These are phyloP conservation scores for Sterna hirundo DNA, from an alignment of 2,113 vertebrate genomes.

Conservation along the genomic window DNA sequence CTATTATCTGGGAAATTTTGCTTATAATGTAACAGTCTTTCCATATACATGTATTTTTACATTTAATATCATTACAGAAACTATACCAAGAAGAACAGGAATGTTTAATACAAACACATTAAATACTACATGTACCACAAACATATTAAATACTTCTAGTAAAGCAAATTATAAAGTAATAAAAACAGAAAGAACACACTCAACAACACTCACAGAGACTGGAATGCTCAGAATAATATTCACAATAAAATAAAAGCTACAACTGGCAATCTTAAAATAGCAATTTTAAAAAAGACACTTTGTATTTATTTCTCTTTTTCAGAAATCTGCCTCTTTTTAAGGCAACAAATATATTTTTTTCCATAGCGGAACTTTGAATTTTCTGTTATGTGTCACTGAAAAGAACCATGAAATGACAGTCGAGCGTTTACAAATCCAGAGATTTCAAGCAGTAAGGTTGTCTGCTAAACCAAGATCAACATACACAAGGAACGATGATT, in stretches of 20 bases:
- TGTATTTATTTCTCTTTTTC: slow-evolving; percentile 31
- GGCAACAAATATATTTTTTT: neutral
- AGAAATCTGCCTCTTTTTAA: slow-evolving; percentile 36
- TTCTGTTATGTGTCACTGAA: neutral
- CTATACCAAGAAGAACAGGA: neutral
- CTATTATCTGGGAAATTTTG: slow-evolving; percentile 23
- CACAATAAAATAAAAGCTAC: slow-evolving; percentile 2
- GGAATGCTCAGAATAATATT: neutral
- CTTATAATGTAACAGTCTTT: slow-evolving; percentile 22
- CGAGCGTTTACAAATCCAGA: neutral
- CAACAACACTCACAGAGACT: neutral
- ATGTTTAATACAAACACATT: neutral
- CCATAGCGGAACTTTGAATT: neutral
- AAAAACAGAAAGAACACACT: neutral
- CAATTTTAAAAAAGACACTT: slow-evolving; percentile 40
- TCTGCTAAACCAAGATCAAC: neutral
- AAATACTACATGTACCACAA: neutral
- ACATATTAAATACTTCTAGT: neutral
- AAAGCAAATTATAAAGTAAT: slow-evolving; percentile 52
- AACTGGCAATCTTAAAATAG: slow-evolving; percentile 45
- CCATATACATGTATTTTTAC: slow-evolving; percentile 16
- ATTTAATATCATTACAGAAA: slow-evolving; percentile 46
- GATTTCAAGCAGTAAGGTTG: neutral
- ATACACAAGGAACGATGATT: neutral
- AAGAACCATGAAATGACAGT: neutral